Evolutionary conservation across 2,113 vertebrate genomes (phyloP), one percentile per base, ranked within the genome.

Genomic region (Misgurnus anguillicaudatus): DNA sequence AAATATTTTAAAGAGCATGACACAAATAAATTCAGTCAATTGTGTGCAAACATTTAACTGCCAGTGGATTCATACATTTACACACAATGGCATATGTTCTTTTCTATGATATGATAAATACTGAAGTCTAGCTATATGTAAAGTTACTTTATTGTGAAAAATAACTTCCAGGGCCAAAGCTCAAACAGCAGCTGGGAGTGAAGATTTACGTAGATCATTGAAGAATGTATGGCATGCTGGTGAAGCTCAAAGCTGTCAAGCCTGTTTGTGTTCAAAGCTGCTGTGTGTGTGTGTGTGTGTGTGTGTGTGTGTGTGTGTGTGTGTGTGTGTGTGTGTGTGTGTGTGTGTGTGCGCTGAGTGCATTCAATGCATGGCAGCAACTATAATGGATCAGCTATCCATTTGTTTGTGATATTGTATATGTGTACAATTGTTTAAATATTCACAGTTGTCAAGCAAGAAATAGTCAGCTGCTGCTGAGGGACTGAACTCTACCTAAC

Each of bases 181-280:
- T 31, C 24, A 31, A 31, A 31, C 24, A 31, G 24, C 10, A 45
- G 42, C 42, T 9, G 7, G 7, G 42, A 45, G 42, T 9, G 7
- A 45, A 10, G 42, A 45, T 10, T 45, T 6, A 45, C 42, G 2
- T 4, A 10, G 42, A 7, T 45, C 42, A 45, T 6, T 9, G 6
- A 45, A 10, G 42, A 9, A 45, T 45, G 42, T 10, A 45, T 45
- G 42, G 42, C 42, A 77, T 68, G 48, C 45, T 13, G 4, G 16
- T 53, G 51, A 53, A 47, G 9, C 45, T 74, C 17, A 84, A 82
- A 84, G 85, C 76, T 71, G 85, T 85, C 73, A 4, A 82, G 77
- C 89, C 85, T 87, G 90, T 90, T 89, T 69, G 48, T 24, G 31
- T n/a, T 75, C 76, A 38, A 47, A 42, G 13, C 19, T 11, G 6